These are phyloP conservation scores for Hipparchia semele DNA, from an alignment of 2,888 invertebrate species.

Conservation along the genomic window DNA sequence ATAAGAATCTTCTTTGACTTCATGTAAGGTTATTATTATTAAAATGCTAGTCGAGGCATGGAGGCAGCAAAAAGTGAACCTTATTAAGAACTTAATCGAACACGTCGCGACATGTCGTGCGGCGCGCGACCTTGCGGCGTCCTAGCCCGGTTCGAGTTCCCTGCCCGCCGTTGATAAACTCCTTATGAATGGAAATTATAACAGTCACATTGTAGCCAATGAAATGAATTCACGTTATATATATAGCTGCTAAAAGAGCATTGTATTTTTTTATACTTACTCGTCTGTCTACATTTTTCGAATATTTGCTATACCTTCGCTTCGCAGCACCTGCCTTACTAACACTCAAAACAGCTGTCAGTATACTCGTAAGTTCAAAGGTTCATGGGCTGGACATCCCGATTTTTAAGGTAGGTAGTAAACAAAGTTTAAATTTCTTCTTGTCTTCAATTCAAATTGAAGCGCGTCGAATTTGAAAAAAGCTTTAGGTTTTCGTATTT, in stretches of 20 bases:
- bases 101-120: conserved; percentile 8
- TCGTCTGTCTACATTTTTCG: conserved; percentile 7
- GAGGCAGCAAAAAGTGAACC: neutral
- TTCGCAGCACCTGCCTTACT: conserved; percentile 12
- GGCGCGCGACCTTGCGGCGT: conserved; percentile 2
- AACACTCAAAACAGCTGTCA: neutral
- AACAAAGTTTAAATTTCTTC: too few relatives aligned
- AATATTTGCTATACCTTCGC: conserved; percentile 1
- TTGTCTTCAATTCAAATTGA: too few relatives aligned
- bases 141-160: conserved; percentile 5
- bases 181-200: conserved; percentile 8
- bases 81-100: neutral
- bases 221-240: neutral
- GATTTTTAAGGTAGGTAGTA: too few relatives aligned
- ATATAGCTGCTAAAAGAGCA: neutral
- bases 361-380: neutral
- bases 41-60: neutral
- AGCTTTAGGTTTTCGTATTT: too few relatives aligned
- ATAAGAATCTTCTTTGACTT: too few relatives aligned
- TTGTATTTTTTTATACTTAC: neutral
- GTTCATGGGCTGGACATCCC: neutral
- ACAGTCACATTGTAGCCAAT: neutral
- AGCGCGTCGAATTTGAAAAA: too few relatives aligned
- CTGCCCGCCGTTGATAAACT: conserved; percentile 8
- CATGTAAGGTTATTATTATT: too few relatives aligned